Evolutionary conservation across 2,113 vertebrate genomes (phyloP), one percentile per base, ranked within the genome.

Genomic region (Petroica traversi): DNA sequence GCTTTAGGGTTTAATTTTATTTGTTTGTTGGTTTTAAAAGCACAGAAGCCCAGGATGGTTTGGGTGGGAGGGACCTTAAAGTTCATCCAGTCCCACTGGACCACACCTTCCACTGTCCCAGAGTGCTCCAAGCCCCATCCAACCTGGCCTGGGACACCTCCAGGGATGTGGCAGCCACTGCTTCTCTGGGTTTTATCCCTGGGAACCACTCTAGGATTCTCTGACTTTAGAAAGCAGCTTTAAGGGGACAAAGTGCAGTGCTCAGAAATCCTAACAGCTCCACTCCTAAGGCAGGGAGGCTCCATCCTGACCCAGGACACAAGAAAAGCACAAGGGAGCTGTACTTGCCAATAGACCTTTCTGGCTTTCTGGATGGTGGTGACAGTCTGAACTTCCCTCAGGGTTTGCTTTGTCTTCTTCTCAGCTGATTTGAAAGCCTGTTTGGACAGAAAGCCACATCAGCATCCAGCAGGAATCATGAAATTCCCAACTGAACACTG

Each of bases 391-490:
- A 99, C 99, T 77, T 99, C 99, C 97, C 99, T 99, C 71, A 99
- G 95, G 0, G 99, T 99, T 94, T 99, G 98, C 67, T 99, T 99
- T 4, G 99, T 99, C 97, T 99, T 99, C 95, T 99, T 99, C 98
- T 99, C 99, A 29, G 99, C 99, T 24, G 99, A 99, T 95, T 99
- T 99, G 95, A 99, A 99, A 14, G 99, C 99, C 99, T 99, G 46
- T 54, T 74, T 38, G 75, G 67, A 67, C 28, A 97, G 58, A 94
- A 22, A 72, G 31, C 87, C 58, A 0, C 14, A 24, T 63, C 19
- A 6, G 3, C 43, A 34, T 1, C 6, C 52, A 58, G 63, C 45
- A 67, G 73, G 25, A 46, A 61, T 4, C 57, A 18, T 26, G 9
- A 1, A 57, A 33, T 2, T 22, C 9, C 3, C 4, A 1, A 13